A percentile compares a stretch with the other conserved stretches of the same genome.
Evolutionary conservation across 2,888 invertebrate genomes (phyloP).

Genomic region (Tetanocera ferruginea): DNA sequence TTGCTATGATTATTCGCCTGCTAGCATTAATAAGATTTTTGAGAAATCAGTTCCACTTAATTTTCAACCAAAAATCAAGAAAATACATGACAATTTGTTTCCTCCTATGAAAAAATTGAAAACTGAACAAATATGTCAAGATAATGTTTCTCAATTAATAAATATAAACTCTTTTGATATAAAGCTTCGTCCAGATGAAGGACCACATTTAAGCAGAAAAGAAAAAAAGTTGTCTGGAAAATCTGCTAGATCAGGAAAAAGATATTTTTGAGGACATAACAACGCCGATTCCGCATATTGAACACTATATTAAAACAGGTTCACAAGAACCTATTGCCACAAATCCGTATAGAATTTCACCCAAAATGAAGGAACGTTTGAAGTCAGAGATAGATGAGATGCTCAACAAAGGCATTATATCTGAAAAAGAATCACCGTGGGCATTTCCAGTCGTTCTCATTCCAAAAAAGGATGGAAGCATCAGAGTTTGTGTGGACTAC

Average conservation of each 20-base stretch:
- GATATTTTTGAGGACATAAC: constrained; percentile 2
- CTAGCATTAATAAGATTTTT: constrained; percentile 36
- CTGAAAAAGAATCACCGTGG: constrained; percentile 55
- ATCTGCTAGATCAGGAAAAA: neutral
- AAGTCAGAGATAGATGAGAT: constrained; percentile 55
- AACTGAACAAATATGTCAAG: no score
- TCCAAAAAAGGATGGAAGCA: neutral
- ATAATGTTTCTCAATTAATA: no score
- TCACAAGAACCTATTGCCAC: no score
- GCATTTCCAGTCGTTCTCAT: constrained; percentile 40
- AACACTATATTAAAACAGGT: no score
- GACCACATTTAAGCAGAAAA: neutral
- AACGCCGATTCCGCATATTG: constrained; percentile 23
- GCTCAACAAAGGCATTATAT: constrained; percentile 64
- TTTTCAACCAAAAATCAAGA: no score
- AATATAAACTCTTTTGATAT: no score
- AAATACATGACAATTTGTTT: no score
- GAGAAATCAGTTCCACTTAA: constrained; percentile 22
- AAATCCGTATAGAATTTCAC: no score
- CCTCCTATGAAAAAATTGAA: no score
- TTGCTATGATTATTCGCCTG: constrained; percentile 30
- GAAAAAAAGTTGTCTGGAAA: constrained; percentile 17
- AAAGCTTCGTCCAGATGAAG: no score
- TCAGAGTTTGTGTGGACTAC: constrained; percentile 19
- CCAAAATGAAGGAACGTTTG: no score